Percentiles rank a stretch among this genome's conserved stretches.
Conservation (phyloP, 2,113 vertebrate species). For the Scalopus aquaticus region DNA sequence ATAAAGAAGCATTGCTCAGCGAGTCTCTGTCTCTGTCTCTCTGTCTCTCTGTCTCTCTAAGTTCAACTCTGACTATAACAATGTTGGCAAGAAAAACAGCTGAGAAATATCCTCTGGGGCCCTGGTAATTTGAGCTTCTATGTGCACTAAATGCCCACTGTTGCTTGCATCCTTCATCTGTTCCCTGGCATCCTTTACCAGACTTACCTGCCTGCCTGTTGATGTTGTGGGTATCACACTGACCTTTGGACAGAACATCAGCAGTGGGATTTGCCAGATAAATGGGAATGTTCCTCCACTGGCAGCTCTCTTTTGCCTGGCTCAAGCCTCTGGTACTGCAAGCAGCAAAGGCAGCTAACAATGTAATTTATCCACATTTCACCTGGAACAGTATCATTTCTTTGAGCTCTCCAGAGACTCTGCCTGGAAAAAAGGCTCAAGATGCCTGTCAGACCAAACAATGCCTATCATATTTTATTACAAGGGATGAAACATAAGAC, state of each 20-base stretch:
- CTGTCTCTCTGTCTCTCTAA: too few species aligned
- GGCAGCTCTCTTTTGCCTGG: not conserved
- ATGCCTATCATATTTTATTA: constrained; percentile 72
- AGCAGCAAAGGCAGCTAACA: constrained; percentile 41
- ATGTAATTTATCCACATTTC: constrained; percentile 69
- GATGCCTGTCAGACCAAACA: constrained; percentile 72
- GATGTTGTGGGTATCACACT: not conserved
- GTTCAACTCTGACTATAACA: not conserved
- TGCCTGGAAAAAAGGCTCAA: constrained; percentile 55
- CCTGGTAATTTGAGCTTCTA: not conserved
- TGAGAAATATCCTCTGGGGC: not conserved
- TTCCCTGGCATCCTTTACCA: not conserved
- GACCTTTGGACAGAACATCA: not conserved
- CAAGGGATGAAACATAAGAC: constrained; percentile 67
- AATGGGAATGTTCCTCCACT: constrained; percentile 12
- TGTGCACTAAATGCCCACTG: not conserved
- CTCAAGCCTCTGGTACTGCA: not conserved
- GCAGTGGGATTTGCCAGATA: not conserved
- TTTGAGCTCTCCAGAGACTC: constrained; percentile 55
- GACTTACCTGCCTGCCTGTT: not conserved
- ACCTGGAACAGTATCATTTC: constrained; percentile 62
- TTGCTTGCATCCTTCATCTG: not conserved
- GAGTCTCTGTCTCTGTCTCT: not conserved
- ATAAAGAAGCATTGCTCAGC: not conserved
- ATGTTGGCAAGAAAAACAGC: not conserved